Base-by-base conservation (phyloP, 2,797 vertebrate genomes). In the Tokudaia tokunoshimensis region DNA sequence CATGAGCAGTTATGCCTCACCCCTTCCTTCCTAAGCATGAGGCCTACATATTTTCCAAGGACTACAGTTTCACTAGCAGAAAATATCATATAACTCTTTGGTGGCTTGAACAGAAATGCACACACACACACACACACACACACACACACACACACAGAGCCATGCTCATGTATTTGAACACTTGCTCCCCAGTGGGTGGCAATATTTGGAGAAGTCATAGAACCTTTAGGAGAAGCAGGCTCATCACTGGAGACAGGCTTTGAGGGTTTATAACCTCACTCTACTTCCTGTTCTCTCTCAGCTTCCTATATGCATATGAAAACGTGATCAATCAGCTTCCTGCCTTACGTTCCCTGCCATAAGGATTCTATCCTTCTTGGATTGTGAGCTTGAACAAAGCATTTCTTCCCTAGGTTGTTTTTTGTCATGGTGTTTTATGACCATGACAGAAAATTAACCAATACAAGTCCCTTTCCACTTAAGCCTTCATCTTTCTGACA, bases 401-500 rank as follows among this genome's bases (percentile, higher is more conserved):
- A 8, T 29, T 37, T 55, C 44, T 37, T 72, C 34, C 47, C n/a
- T 29, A 37, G 17, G 22, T 37, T 72, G 47, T 11, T 87, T 55
- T 55, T 17, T 6, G 20, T 55, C 13, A 2, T 37, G 84, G 8
- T 55, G 50, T 55, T 55, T 72, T 37, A 72, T 86, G n/a, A 11
- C 6, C n/a, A 20, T 19, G 50, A 37, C 47, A 52, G 83, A 70
- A 70, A 70, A 70, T 5, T 7, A 86, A 72, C 20, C 26, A 70
- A 26, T 37, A 72, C 8, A 59, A 76, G 61, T 34, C 59, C 3
- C 81, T 92, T 88, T 93, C 37, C 80, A 94, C 55, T 80, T 57
- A 10, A 88, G 41, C 8, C 76, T 61, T 65, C 17, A 74, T 92
- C 59, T 94, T 91, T 87, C 85, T 87, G 79, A 84, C 37, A 75